Evolutionary conservation across 2,888 invertebrate genomes (phyloP).

Genomic region (Bursaphelenchus okinawaensis): DNA sequence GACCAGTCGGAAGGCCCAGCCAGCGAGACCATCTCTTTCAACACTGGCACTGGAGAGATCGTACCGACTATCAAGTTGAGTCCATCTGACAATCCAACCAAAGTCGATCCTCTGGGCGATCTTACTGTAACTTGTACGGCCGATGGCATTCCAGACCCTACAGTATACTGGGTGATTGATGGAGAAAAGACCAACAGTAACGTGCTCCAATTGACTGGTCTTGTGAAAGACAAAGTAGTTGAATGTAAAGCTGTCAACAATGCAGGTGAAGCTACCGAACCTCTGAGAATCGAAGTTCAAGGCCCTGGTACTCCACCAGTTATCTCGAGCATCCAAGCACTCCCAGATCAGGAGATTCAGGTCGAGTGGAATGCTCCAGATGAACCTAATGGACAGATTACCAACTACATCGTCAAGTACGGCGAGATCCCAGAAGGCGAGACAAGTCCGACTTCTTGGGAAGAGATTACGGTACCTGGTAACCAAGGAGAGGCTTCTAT

Average conservation of each 20-base stretch:
- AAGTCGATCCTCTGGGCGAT: conserved; percentile 41
- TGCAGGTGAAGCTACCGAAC: conserved; percentile 48
- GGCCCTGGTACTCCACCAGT: conserved; percentile 55
- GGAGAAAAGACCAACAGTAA: conserved; percentile 26
- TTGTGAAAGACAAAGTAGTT: conserved; percentile 43
- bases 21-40: conserved; percentile 42
- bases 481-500: conserved; percentile 43
- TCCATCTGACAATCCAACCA: conserved; percentile 36
- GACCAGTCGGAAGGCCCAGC: conserved; percentile 55
- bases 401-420: conserved; percentile 48
- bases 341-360: conserved; percentile 48
- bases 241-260: conserved; percentile 53
- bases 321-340: conserved; percentile 48
- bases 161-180: conserved; percentile 34
- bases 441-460: conserved; percentile 45
- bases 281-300: conserved; percentile 34
- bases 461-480: conserved; percentile 36
- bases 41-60: conserved; percentile 53
- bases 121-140: conserved; percentile 44
- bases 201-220: conserved; percentile 25
- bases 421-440: conserved; percentile 45
- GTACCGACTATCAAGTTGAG: conserved; percentile 46
- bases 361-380: conserved; percentile 57
- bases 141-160: conserved; percentile 43
- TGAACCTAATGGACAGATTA: conserved; percentile 52